A percentile compares a stretch with the other conserved stretches of the same genome.
Conservation (phyloP, 2,797 vertebrate genomes). For the Buphagus erythrorhynchus region DNA sequence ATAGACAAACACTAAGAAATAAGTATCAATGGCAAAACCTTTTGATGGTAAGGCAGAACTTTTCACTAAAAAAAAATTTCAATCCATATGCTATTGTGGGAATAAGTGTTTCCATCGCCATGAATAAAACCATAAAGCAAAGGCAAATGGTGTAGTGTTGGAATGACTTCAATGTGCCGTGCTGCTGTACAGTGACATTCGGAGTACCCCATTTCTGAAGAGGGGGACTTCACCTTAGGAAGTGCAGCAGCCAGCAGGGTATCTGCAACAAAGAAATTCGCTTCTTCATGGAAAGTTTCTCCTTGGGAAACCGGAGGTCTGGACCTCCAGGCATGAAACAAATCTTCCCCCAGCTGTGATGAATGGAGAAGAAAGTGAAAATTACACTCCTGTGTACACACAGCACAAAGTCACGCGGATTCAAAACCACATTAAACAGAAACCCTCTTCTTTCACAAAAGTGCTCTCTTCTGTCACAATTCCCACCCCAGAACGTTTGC, state of each 20-base stretch:
- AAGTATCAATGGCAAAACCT: neutral
- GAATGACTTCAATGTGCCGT: neutral
- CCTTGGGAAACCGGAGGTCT: neutral
- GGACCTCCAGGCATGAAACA: neutral
- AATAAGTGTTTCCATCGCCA: neutral
- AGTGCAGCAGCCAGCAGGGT: rapidly evolving
- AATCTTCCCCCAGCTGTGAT: neutral
- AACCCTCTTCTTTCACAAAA: neutral
- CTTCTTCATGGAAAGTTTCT: neutral
- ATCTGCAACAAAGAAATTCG: rapidly evolving
- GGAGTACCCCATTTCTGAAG: neutral
- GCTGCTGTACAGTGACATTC: neutral
- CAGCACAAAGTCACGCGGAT: rapidly evolving
- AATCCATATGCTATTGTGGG: neutral
- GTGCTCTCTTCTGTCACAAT: neutral
- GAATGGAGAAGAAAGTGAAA: neutral
- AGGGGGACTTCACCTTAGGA: rapidly evolving
- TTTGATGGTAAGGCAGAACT: neutral
- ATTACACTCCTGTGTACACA: rapidly evolving
- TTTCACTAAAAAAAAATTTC: neutral
- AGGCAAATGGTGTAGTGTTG: neutral
- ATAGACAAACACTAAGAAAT: neutral
- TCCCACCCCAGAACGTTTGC: neutral
- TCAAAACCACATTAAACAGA: neutral
- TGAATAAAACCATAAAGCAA: neutral